Evolutionary conservation across 2,113 vertebrate genomes (phyloP).

Genomic region (Anhinga rufa): DNA sequence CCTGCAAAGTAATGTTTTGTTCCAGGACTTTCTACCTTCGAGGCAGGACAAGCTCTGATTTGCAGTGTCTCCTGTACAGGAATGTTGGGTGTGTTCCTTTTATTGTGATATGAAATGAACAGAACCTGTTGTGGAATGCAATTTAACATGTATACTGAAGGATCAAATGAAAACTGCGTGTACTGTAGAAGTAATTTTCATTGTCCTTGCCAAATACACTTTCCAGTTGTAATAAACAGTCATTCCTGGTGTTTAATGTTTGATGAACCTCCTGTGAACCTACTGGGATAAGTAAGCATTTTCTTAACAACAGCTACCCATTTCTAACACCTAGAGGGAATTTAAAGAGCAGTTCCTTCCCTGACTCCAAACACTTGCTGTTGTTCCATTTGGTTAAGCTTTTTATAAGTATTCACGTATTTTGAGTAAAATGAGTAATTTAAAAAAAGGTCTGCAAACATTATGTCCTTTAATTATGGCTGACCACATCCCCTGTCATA

Average conservation of each 20-base stretch:
- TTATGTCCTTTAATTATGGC: not conserved
- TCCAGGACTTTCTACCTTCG: slow-evolving; percentile 18
- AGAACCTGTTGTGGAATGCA: slow-evolving; percentile 31
- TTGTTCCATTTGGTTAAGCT: not conserved
- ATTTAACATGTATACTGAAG: not conserved
- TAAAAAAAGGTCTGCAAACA: not conserved
- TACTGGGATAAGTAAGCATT: not conserved
- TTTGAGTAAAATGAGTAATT: slow-evolving; percentile 32
- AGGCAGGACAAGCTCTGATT: slow-evolving; percentile 60
- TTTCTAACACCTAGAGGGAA: not conserved
- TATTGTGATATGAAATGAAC: slow-evolving; percentile 31
- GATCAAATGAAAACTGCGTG: not conserved
- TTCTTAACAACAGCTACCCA: not conserved
- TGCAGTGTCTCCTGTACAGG: slow-evolving; percentile 5
- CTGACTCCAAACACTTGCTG: not conserved
- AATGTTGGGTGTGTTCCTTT: slow-evolving; percentile 52
- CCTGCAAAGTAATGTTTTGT: slow-evolving; percentile 17
- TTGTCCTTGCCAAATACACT: not conserved
- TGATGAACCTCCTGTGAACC: not conserved
- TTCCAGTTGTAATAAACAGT: not conserved
- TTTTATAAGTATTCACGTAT: not conserved
- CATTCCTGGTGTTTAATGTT: not conserved
- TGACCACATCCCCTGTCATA: not conserved
- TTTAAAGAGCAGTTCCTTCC: not conserved
- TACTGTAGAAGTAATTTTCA: not conserved